A percentile compares a stretch with the other conserved stretches of the same genome.
Conservation (phyloP, 2,888 invertebrate species). For the Hyposoter didymator region DNA sequence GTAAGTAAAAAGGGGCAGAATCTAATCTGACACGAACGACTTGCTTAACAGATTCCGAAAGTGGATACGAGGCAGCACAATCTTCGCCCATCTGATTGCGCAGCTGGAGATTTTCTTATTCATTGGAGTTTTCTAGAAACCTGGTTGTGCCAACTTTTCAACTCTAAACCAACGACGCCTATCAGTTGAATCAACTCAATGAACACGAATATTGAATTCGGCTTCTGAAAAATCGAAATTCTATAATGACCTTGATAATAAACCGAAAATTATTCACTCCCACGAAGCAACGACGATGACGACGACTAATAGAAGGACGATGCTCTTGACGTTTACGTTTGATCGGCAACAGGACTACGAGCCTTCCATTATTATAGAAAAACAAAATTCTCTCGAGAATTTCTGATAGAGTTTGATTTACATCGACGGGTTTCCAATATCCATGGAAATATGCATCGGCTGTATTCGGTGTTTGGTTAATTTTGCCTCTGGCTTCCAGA, state of each 20-base stretch:
- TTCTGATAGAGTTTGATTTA: slow-evolving; percentile 7
- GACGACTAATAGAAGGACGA: no score
- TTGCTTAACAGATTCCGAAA: slow-evolving; percentile 55
- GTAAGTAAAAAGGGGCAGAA: slow-evolving; percentile 14
- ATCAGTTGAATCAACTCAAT: background rate
- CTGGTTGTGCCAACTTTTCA: slow-evolving; percentile 29
- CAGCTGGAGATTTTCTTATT: slow-evolving; percentile 38
- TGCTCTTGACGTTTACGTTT: no score
- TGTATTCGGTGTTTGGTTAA: slow-evolving; percentile 42
- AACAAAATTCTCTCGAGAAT: background rate
- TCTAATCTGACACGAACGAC: slow-evolving; percentile 53
- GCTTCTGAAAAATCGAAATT: no score
- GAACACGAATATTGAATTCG: no score
- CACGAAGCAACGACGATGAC: no score
- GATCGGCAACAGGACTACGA: no score
- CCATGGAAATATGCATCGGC: background rate
- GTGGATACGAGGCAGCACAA: slow-evolving; percentile 46
- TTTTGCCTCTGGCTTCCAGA: slow-evolving; percentile 56
- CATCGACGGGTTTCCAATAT: background rate
- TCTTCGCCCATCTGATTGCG: slow-evolving; percentile 51
- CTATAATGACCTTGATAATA: no score
- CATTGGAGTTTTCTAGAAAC: slow-evolving; percentile 14
- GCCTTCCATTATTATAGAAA: background rate
- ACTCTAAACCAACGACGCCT: background rate
- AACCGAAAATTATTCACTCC: no score